Evolutionary conservation across 2,888 invertebrate genomes (phyloP).

Genomic region (Pollenia labialis): DNA sequence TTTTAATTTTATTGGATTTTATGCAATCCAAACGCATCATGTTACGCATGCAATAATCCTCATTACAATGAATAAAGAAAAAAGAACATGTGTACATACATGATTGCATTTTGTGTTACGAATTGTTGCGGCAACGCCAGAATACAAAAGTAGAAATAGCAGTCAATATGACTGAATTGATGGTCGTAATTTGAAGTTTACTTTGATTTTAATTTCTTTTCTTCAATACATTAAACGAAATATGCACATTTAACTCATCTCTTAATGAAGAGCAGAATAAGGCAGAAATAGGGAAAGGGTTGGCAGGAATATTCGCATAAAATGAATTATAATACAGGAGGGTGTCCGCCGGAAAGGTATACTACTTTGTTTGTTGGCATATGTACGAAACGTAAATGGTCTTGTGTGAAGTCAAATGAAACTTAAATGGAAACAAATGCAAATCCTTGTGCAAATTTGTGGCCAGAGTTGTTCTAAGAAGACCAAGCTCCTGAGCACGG

Average conservation of each 20-base stretch:
- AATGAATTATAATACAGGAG: too few relatives aligned
- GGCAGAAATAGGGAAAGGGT: too few relatives aligned
- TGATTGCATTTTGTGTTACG: constrained; percentile 45
- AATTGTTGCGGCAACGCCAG: neutral
- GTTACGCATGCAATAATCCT: constrained; percentile 64
- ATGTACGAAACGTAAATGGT: too few relatives aligned
- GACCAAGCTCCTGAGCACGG: too few relatives aligned
- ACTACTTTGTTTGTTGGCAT: too few relatives aligned
- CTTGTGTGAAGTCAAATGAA: too few relatives aligned
- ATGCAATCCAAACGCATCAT: constrained; percentile 61
- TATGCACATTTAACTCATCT: neutral
- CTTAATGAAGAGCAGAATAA: too few relatives aligned
- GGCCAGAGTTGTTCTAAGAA: too few relatives aligned
- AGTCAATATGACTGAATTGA: constrained; percentile 18
- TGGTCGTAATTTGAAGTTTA: constrained; percentile 19
- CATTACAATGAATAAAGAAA: constrained; percentile 32
- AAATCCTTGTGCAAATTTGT: too few relatives aligned
- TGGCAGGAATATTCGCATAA: too few relatives aligned
- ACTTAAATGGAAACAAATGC: too few relatives aligned
- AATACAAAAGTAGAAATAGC: neutral
- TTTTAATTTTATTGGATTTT: constrained; percentile 36
- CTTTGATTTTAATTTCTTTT: constrained; percentile 11
- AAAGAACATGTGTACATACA: constrained; percentile 45
- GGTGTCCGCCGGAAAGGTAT: too few relatives aligned
- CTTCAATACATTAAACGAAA: neutral